phyloP scores from a whole-genome alignment of 2,888 invertebrate species.

The Leptopilina myrica region DNA sequence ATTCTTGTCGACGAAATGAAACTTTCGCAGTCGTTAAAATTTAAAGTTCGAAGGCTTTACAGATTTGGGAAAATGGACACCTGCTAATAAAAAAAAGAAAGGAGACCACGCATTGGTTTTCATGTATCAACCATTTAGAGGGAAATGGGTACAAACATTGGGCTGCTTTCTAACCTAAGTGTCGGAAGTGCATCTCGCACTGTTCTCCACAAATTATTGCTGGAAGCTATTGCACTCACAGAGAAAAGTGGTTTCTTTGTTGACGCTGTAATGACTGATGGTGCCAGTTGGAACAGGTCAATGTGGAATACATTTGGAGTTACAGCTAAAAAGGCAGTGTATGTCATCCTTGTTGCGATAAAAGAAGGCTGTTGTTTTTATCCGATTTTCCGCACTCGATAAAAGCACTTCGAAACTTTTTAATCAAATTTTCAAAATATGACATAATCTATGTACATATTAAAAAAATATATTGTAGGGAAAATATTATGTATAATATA shows the following conservation, averaged over 20 bases:
- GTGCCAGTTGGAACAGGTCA: conserved; percentile 48
- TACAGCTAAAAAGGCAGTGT: conserved; percentile 33
- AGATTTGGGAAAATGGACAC: conserved; percentile 57
- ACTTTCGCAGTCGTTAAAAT: conserved; percentile 21
- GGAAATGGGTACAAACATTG: conserved; percentile 58
- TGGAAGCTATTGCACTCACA: conserved; percentile 58
- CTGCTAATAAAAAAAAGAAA: conserved; percentile 48
- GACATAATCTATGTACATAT: too few species aligned
- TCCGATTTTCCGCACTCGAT: conserved; percentile 59
- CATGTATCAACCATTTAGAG: conserved; percentile 60
- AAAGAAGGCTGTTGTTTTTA: conserved; percentile 49
- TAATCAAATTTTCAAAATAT: conserved; percentile 30
- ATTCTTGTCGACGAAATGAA: conserved; percentile 6
- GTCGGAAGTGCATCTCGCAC: conserved; percentile 56
- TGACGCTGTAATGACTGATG: conserved; percentile 47
- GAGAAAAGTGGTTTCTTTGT: conserved; percentile 53
- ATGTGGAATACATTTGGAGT: conserved; percentile 49
- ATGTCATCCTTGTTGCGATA: conserved; percentile 48
- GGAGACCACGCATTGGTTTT: conserved; percentile 63
- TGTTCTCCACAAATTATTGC: conserved; percentile 55
- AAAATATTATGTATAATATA: conserved; percentile 18
- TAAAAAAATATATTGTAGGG: neutral
- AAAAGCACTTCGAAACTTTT: conserved; percentile 53
- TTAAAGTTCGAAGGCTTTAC: conserved; percentile 54
- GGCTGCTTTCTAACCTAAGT: conserved; percentile 59